Percentiles rank a stretch among this genome's conserved stretches.
Conservation (phyloP, 1,140 invertebrate species). For the Chelonus insularis region DNA sequence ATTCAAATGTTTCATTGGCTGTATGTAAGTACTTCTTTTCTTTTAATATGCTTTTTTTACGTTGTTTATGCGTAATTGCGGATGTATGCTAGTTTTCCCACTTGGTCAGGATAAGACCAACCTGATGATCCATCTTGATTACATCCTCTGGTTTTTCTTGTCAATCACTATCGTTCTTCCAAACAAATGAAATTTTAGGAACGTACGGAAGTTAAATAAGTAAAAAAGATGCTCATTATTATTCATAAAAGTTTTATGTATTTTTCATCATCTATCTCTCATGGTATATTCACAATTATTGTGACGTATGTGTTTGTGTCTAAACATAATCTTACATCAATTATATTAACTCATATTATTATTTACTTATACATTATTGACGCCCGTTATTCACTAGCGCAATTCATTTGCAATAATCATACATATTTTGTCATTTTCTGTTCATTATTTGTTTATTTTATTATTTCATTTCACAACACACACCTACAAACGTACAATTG, state of each 20-base stretch:
- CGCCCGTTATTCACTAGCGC: slow-evolving; percentile 18
- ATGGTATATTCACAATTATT: slow-evolving; percentile 59
- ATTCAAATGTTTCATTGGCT: too few relatives aligned
- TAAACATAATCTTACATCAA: slow-evolving; percentile 53
- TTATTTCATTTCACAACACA: slow-evolving; percentile 34
- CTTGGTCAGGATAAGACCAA: too few relatives aligned
- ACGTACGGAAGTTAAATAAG: slow-evolving; percentile 3
- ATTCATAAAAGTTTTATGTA: slow-evolving; percentile 60
- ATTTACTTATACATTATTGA: slow-evolving; percentile 38
- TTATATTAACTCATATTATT: slow-evolving; percentile 46
- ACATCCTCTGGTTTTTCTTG: too few relatives aligned
- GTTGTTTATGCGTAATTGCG: too few relatives aligned
- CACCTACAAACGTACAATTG: slow-evolving; percentile 31
- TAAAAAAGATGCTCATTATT: slow-evolving; percentile 31
- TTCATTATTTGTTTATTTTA: slow-evolving; percentile 20
- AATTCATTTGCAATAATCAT: slow-evolving; percentile 26
- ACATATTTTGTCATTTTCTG: slow-evolving; percentile 30
- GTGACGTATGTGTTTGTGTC: slow-evolving; percentile 53
- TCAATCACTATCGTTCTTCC: too few relatives aligned
- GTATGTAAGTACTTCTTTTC: too few relatives aligned
- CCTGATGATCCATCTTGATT: too few relatives aligned
- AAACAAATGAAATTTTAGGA: neutral
- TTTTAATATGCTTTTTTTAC: too few relatives aligned
- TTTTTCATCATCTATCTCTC: slow-evolving; percentile 40
- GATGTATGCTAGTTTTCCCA: too few relatives aligned